Conservation (phyloP, 1,140 invertebrate genomes). For the Neocloeon triangulifer region DNA sequence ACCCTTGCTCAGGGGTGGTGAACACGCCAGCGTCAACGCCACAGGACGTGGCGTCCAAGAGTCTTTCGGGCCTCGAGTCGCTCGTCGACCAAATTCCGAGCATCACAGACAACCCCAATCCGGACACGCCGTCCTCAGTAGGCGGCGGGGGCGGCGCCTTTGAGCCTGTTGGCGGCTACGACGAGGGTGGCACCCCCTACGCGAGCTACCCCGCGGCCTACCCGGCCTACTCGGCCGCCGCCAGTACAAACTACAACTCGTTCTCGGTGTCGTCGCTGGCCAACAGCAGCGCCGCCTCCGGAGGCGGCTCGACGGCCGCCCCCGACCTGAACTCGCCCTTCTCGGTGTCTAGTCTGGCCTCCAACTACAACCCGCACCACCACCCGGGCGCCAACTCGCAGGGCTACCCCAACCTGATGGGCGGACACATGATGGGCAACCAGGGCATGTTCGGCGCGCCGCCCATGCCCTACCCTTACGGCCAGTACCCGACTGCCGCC, state of each 20-base stretch:
- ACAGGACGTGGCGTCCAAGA: constrained; percentile 64
- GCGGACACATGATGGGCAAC: constrained; percentile 10
- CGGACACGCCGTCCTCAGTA: too few relatives aligned
- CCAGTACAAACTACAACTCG: constrained; percentile 15
- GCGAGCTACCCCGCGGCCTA: constrained; percentile 8
- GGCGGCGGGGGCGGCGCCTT: constrained; percentile 12
- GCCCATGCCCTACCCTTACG: constrained; percentile 17
- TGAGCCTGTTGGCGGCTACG: constrained; percentile 5
- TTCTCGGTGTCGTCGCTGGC: constrained; percentile 19
- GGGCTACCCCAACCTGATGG: constrained; percentile 12
- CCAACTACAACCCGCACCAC: constrained; percentile 12
- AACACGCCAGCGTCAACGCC: constrained; percentile 14
- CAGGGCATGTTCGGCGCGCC: too few relatives aligned
- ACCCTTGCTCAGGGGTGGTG: constrained; percentile 16
- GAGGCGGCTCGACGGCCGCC: constrained; percentile 6
- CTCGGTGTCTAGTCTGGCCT: constrained; percentile 14
- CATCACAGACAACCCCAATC: constrained; percentile 50
- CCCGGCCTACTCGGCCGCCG: too few relatives aligned
- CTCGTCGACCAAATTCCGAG: constrained; percentile 78
- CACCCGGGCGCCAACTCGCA: constrained; percentile 9
- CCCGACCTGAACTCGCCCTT: constrained; percentile 11
- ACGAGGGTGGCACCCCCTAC: constrained; percentile 5
- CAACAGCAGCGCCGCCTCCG: constrained; percentile 13
- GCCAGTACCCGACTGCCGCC: constrained; percentile 16
- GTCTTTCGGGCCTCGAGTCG: constrained; percentile 68